phyloP scores from a whole-genome alignment of 2,888 invertebrate species.

The Rhyacophila evoluta region DNA sequence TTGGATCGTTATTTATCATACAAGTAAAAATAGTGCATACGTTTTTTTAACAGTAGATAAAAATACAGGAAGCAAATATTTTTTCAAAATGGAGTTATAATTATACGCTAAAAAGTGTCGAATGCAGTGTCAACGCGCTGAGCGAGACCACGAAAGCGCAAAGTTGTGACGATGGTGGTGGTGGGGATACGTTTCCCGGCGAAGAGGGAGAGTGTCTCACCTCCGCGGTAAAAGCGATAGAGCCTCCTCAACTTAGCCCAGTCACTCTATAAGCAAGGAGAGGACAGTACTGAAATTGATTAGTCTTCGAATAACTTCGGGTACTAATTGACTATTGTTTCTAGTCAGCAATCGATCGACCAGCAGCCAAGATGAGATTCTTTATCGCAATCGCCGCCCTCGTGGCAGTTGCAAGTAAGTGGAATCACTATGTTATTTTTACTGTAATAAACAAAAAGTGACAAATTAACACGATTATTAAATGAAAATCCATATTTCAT shows the following conservation, averaged over 20 bases:
- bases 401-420: slow-evolving; percentile 44
- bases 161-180: not conserved
- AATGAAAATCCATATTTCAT: too few species aligned
- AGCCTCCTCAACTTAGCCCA: slow-evolving; percentile 25
- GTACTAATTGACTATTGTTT: not conserved
- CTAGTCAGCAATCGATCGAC: slow-evolving; percentile 27
- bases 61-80: not conserved
- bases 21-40: not conserved
- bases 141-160: not conserved
- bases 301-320: not conserved
- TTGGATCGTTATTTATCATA: not conserved
- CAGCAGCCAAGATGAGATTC: slow-evolving; percentile 41
- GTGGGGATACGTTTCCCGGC: not conserved
- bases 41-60: not conserved
- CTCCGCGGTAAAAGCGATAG: slow-evolving; percentile 42
- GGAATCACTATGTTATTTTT: too few species aligned
- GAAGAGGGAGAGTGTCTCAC: slow-evolving; percentile 25
- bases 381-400: slow-evolving; percentile 40
- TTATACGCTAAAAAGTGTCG: not conserved
- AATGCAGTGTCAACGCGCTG: slow-evolving; percentile 13
- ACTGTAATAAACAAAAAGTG: too few species aligned
- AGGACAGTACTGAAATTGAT: slow-evolving; percentile 18
- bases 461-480: too few species aligned
- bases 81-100: not conserved
- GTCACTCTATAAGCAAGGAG: slow-evolving; percentile 25